phyloP scores from a whole-genome alignment of 2,888 invertebrate species.

The Gastrophysa polygoni region DNA sequence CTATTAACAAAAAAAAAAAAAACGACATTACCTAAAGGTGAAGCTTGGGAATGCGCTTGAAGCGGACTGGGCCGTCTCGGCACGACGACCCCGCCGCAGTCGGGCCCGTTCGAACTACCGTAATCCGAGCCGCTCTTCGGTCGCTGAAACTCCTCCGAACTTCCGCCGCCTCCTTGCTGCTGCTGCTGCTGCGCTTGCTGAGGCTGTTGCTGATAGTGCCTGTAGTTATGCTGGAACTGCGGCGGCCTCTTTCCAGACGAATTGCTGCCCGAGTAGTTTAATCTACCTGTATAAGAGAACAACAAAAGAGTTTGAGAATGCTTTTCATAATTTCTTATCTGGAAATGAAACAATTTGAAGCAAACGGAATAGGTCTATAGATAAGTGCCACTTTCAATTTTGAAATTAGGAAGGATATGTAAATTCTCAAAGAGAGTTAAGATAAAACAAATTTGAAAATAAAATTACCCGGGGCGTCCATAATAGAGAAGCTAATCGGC shows the following conservation, averaged over 20 bases:
- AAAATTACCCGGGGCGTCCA: conserved; percentile 74
- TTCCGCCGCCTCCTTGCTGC: conserved; percentile 61
- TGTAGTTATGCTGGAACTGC: conserved; percentile 62
- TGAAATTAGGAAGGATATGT: too few species aligned
- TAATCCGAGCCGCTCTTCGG: conserved; percentile 61
- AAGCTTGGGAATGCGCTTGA: conserved; percentile 74
- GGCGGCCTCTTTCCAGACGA: conserved; percentile 61
- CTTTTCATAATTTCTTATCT: too few species aligned
- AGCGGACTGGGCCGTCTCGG: conserved; percentile 72
- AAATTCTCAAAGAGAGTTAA: too few species aligned
- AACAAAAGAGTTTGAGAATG: too few species aligned
- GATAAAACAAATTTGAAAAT: too few species aligned
- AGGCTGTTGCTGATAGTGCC: conserved; percentile 65
- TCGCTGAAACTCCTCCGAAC: conserved; percentile 62
- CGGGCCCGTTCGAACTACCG: conserved; percentile 56
- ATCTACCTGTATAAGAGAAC: too few species aligned
- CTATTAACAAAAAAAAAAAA: conserved; percentile 11
- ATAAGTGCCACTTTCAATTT: too few species aligned
- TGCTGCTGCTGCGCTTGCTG: conserved; percentile 69
- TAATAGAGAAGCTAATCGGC: conserved; percentile 77
- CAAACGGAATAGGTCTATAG: too few species aligned
- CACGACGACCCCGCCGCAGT: conserved; percentile 70
- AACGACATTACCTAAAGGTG: conserved; percentile 61
- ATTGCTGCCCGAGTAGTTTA: conserved; percentile 66
- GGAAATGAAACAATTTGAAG: too few species aligned